Percentiles rank a stretch among this genome's conserved stretches.
Evolutionary conservation across 2,797 vertebrate species (phyloP).

Genomic region (Megalops cyprinoides): DNA sequence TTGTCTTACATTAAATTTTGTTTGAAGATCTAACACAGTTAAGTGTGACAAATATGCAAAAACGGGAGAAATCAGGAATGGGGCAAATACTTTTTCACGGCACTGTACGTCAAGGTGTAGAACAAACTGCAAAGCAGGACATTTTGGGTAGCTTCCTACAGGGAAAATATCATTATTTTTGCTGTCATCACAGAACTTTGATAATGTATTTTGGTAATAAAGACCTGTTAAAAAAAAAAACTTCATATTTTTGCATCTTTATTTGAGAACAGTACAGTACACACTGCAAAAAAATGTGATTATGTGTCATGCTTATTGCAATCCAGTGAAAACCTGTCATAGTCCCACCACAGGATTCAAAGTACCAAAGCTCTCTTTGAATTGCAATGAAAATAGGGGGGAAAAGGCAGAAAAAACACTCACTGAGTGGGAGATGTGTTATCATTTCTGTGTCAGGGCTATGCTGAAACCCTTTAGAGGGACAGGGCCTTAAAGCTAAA

Average conservation of each 20-base stretch:
- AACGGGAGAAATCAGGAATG: no score
- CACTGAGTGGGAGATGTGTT: neutral
- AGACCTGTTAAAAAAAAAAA: slow-evolving; percentile 62
- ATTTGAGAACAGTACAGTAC: neutral
- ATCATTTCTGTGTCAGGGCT: no score
- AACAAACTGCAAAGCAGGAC: neutral
- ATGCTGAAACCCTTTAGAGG: no score
- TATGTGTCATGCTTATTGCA: neutral
- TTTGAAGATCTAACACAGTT: no score
- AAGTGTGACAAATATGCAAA: no score
- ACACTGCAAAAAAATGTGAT: neutral
- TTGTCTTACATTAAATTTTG: no score
- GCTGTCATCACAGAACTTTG: slow-evolving; percentile 85
- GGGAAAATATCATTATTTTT: neutral
- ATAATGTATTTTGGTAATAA: slow-evolving; percentile 98
- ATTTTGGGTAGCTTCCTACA: neutral
- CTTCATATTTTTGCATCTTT: neutral
- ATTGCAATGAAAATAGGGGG: neutral
- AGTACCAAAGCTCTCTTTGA: neutral
- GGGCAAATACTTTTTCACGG: neutral
- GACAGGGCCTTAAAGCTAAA: no score
- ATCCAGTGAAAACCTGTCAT: no score
- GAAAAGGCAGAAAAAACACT: neutral
- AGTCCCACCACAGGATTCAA: neutral
- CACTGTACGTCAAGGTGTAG: no score